Base-by-base conservation (phyloP, 2,113 vertebrate species). In the Boulengeromyrus knoepffleri region DNA sequence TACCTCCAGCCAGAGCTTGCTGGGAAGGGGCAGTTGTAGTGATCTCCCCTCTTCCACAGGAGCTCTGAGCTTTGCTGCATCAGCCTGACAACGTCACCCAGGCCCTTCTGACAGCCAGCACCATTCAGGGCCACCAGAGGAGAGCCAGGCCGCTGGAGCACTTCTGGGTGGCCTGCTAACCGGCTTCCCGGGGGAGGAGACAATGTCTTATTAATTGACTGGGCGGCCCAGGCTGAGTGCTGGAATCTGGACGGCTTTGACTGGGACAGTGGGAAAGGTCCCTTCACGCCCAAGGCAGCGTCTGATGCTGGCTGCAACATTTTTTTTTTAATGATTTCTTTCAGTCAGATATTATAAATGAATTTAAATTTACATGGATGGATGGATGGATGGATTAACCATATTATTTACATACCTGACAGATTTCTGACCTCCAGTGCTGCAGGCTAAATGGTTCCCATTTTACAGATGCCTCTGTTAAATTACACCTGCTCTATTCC, bases 161-260 rank as follows among this genome's bases (percentile, higher is more conserved):
- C 95, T 96, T 95, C 93, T 96, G 96, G 96, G 96, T 96, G 96
- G 96, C 95, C 95, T 27, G n/a, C n/a, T 93, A 93, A 90, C 94
- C 91, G 90, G 56, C 93, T 92, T 93, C 93, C 36, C 12, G 92
- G 93, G 95, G 96, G 96, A 94, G 96, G 96, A 94, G 94, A 96
- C 95, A 93, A 97, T 97, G 95, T 96, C 96, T 96, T 96, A 95
- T 96, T 97, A 97, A 97, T 97, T 96, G 95, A 97, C 96, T 96
- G 95, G 95, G 95, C 94, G 94, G 95, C 93, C 94, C 94, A 93
- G 94, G 93, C 93, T 89, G 92, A 95, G 94, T 95, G 93, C 91
- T 95, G 95, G 95, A 96, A 96, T 96, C 95, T 93, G 92, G 66
- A 90, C 84, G 88, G 85, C 74, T 80, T 80, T 36, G 36, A 36